A percentile compares a stretch with the other conserved stretches of the same genome.
phyloP scores from a whole-genome alignment of 2,113 vertebrate genomes.

The Microcebus griseorufus region DNA sequence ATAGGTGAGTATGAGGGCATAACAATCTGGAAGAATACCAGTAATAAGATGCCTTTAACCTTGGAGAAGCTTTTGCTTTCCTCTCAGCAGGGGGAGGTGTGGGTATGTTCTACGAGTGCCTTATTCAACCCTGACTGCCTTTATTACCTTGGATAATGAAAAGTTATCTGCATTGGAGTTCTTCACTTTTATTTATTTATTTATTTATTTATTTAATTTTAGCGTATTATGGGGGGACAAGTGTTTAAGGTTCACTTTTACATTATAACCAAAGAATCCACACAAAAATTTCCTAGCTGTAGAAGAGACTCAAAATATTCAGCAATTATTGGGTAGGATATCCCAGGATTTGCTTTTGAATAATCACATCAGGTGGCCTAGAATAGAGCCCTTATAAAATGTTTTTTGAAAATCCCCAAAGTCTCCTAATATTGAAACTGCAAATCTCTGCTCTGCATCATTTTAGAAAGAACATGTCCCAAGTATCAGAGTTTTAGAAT shows the following conservation, averaged over 20 bases:
- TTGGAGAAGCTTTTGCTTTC: not conserved
- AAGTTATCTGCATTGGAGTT: not conserved
- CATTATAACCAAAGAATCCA: conserved; percentile 31
- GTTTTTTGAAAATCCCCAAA: not conserved
- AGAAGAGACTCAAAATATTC: conserved; percentile 28
- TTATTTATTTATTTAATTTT: no score
- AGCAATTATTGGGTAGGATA: not conserved
- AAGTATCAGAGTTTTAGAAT: conserved; percentile 38
- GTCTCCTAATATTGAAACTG: conserved; percentile 50
- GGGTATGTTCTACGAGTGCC: not conserved
- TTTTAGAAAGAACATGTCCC: conserved; percentile 49
- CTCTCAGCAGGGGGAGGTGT: not conserved
- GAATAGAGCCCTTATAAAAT: conserved; percentile 15
- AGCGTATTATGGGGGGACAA: no score
- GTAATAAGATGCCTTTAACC: not conserved
- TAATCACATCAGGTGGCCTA: conserved; percentile 28
- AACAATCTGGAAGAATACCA: not conserved
- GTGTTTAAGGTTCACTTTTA: not conserved
- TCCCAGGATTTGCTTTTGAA: conserved; percentile 20
- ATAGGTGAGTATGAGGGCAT: not conserved
- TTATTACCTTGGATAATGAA: not conserved
- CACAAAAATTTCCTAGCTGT: not conserved
- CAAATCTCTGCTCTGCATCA: not conserved
- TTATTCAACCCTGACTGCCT: not conserved
- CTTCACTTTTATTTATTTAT: not conserved